phyloP scores from a whole-genome alignment of 2,888 invertebrate genomes.

The Clivina fossor region DNA sequence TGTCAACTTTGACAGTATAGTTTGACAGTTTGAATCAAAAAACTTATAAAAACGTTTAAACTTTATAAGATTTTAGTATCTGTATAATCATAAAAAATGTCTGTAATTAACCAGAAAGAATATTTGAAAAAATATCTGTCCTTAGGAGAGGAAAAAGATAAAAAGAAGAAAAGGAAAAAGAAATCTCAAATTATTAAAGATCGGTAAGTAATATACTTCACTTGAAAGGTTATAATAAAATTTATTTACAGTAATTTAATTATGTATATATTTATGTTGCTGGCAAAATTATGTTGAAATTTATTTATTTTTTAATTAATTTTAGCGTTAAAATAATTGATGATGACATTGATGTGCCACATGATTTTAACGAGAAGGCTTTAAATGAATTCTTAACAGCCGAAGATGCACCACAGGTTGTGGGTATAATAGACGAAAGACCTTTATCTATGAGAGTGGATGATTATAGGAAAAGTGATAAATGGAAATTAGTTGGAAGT shows the following conservation, averaged over 20 bases:
- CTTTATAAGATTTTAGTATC: too few relatives aligned
- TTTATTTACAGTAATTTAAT: neutral
- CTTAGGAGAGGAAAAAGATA: constrained; percentile 62
- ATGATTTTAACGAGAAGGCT: constrained; percentile 64
- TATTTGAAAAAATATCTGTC: constrained; percentile 78
- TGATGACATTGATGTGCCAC: constrained; percentile 73
- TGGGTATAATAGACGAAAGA: constrained; percentile 82
- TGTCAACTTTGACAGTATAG: too few relatives aligned
- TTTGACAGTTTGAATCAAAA: too few relatives aligned
- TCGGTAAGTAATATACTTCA: constrained; percentile 41
- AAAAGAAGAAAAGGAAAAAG: constrained; percentile 69
- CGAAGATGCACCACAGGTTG: constrained; percentile 92
- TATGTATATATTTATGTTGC: neutral
- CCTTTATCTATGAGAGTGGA: constrained; percentile 62
- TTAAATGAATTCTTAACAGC: constrained; percentile 70
- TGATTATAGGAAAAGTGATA: constrained; percentile 47
- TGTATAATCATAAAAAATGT: constrained; percentile 47
- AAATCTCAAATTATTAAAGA: constrained; percentile 39
- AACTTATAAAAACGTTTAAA: too few relatives aligned
- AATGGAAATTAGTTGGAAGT: constrained; percentile 49
- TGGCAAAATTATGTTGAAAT: too few relatives aligned
- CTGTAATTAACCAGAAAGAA: constrained; percentile 69
- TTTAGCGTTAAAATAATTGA: constrained; percentile 81
- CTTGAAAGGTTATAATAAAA: constrained; percentile 21
- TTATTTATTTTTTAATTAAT: constrained; percentile 43